Evolutionary conservation across 2,113 vertebrate genomes (phyloP).

Genomic region (Hystrix brachyura): DNA sequence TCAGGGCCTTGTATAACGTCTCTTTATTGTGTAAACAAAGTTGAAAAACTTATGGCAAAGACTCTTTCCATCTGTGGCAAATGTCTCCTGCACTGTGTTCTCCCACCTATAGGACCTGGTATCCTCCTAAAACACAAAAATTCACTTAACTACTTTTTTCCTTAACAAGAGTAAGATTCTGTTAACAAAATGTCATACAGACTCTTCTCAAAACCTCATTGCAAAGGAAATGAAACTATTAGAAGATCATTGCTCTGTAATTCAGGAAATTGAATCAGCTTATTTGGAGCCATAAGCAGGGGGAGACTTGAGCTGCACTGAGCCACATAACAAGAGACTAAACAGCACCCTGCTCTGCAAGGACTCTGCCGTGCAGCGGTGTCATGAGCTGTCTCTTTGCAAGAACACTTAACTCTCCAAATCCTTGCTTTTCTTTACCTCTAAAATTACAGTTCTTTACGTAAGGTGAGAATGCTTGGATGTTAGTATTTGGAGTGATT

Average conservation of each 20-base stretch:
- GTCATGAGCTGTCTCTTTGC: background rate
- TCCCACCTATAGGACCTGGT: background rate
- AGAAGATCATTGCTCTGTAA: constrained; percentile 80
- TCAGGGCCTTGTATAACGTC: background rate
- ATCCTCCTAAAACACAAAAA: constrained; percentile 48
- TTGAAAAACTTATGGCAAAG: background rate
- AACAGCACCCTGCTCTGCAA: background rate
- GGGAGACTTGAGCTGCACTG: background rate
- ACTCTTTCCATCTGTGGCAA: background rate
- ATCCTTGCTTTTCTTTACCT: background rate
- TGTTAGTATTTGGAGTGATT: background rate
- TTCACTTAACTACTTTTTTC: constrained; percentile 17
- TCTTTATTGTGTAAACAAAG: constrained; percentile 53
- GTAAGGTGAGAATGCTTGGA: background rate
- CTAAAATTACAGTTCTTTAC: background rate
- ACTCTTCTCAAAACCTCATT: constrained; percentile 76
- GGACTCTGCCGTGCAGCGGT: background rate
- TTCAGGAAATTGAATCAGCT: constrained; percentile 85
- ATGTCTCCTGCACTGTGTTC: background rate
- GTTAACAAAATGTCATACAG: constrained; percentile 70
- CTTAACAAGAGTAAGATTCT: constrained; percentile 68
- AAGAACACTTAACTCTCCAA: rapidly evolving
- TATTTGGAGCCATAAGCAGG: constrained; percentile 66
- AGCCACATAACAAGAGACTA: constrained; percentile 37
- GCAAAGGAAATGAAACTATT: constrained; percentile 84